Evolutionary conservation across 2,113 vertebrate genomes (phyloP).

Genomic region (Montifringilla adamsi): DNA sequence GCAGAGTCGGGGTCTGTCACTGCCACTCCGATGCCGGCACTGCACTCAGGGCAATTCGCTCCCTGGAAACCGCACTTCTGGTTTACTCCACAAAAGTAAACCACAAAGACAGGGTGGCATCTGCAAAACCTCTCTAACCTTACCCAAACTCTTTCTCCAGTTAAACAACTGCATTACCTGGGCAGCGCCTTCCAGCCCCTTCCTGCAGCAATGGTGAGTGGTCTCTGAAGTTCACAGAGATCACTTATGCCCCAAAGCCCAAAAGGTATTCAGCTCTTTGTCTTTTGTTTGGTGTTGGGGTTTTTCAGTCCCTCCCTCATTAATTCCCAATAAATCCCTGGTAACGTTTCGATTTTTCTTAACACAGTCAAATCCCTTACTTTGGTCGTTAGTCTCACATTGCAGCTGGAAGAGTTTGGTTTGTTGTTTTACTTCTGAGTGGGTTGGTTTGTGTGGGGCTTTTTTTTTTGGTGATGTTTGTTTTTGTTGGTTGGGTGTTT

Average conservation of each 20-base stretch:
- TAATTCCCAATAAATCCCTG: rapidly evolving
- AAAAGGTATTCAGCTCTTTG: background rate
- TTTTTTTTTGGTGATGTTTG: too few relatives aligned
- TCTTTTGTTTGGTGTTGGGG: background rate
- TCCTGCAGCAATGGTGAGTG: rapidly evolving
- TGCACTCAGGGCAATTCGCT: rapidly evolving
- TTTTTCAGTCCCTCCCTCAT: background rate
- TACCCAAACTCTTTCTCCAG: background rate
- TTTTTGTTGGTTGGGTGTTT: background rate
- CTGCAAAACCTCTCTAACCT: background rate
- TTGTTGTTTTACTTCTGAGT: background rate
- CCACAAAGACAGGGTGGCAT: background rate
- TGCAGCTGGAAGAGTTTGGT: background rate
- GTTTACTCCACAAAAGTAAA: background rate
- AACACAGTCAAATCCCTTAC: too few relatives aligned
- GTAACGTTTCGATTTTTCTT: rapidly evolving
- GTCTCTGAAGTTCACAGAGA: background rate
- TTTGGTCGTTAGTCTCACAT: too few relatives aligned
- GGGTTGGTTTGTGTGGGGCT: background rate
- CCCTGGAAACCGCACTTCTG: rapidly evolving
- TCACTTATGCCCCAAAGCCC: background rate
- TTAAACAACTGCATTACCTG: rapidly evolving
- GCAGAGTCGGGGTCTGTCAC: background rate
- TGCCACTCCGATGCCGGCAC: rapidly evolving
- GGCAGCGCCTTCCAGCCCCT: background rate